Conservation (phyloP, 2,888 invertebrate genomes). For the Conus canariensis region DNA sequence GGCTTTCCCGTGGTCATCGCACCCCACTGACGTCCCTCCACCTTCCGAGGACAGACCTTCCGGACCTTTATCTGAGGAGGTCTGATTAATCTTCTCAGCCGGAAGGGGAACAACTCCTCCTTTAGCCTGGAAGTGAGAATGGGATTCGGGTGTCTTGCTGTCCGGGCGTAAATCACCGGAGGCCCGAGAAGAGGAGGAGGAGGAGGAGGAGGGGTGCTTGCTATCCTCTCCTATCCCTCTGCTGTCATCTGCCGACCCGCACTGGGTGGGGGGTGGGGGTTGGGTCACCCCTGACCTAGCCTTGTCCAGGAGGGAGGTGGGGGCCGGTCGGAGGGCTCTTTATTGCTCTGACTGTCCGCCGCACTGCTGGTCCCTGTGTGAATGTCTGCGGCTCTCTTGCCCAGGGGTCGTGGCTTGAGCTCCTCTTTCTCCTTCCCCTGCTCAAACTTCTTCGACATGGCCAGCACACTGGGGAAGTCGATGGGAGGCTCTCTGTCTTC, state of each 20-base stretch:
- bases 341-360: background rate
- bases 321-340: background rate
- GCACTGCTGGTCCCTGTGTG: too few relatives aligned
- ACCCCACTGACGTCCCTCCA: background rate
- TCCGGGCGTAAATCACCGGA: background rate
- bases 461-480: slow-evolving; percentile 37
- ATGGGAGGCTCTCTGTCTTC: slow-evolving; percentile 1
- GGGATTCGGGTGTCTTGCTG: background rate
- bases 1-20: background rate
- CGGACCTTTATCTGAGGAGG: background rate
- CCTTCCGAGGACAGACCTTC: background rate
- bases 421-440: slow-evolving; percentile 21
- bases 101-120: background rate
- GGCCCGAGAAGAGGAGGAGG: background rate
- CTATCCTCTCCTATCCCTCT: background rate
- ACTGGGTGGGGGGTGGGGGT: background rate
- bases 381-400: background rate
- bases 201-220: background rate
- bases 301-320: background rate
- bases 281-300: background rate
- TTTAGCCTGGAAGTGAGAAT: background rate
- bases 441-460: slow-evolving; percentile 40
- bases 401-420: background rate
- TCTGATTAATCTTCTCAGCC: too few relatives aligned
- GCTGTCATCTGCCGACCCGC: background rate